Evolutionary conservation across 2,113 vertebrate genomes (phyloP), one percentile per base, ranked within the genome.

Genomic region (Terrapene triunguis): DNA sequence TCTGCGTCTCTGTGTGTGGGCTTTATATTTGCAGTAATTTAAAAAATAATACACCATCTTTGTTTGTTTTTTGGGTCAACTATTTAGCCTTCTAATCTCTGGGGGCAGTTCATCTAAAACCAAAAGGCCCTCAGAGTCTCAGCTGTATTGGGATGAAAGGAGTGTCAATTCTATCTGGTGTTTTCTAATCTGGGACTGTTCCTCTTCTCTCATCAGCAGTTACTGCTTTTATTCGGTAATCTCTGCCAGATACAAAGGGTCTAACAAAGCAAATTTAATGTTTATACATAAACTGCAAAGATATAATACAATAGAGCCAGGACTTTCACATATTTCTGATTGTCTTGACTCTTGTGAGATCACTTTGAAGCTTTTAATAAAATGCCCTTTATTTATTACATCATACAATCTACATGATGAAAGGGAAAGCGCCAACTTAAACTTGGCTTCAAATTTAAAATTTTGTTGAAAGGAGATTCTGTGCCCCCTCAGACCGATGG

Each of bases 401-500:
- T 90, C 92, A 82, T 59, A 88, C 84, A 55, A 93, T 84, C 53
- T 91, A 54, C n/a, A 6, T 5, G 38, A 17, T 79, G 32, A 76
- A 94, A 69, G 12, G 51, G 25, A 10, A 82, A 80, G 4, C 24
- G 22, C 72, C 78, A 72, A 72, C 27, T 97, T 82, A 74, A 92
- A 87, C 86, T 8, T 74, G 74, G 35, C 53, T 94, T 74, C 0
- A 0, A 72, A 92, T 89, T 83, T 83, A 44, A 72, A 85, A 32
- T 50, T 22, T 80, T 92, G 50, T 80, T 89, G 89, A 88, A 83
- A 22, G 38, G 80, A 51, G 57, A 6, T 51, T 74, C 92, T 87
- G 80, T 24, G 55, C 85, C n/a, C 69, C 55, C 89, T 92, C 89
- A 95, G 90, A 96, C 89, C 29, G 65, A 85, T 11, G 92, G 91